Percentiles rank a stretch among this genome's conserved stretches.
Evolutionary conservation across 2,113 vertebrate species (phyloP).

Genomic region (Carassius auratus): DNA sequence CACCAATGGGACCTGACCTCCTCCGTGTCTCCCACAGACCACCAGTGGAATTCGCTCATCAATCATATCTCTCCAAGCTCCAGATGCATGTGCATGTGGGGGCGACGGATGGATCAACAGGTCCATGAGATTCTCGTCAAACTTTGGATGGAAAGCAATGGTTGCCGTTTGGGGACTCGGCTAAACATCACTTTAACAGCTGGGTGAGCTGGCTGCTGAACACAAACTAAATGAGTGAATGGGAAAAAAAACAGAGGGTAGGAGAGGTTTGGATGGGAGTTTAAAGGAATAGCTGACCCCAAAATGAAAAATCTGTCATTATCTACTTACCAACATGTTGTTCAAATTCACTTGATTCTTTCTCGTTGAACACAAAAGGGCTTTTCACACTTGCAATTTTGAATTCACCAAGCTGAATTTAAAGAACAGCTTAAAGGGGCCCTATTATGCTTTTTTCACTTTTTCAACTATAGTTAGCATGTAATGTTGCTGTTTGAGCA

Average conservation of each 20-base stretch:
- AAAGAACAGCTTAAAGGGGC: not conserved
- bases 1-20: conserved; percentile 40
- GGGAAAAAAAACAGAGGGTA: not conserved
- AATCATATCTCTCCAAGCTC: conserved; percentile 54
- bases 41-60: conserved; percentile 55
- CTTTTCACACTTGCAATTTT: conserved; percentile 4
- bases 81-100: conserved; percentile 55
- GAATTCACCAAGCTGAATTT: not conserved
- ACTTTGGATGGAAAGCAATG: conserved; percentile 37
- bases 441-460: not conserved
- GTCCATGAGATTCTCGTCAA: conserved; percentile 52
- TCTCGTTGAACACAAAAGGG: not conserved
- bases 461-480: not conserved
- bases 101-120: conserved; percentile 53
- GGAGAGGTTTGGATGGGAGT: too few species aligned
- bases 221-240: not conserved
- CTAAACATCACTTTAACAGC: conserved; percentile 53
- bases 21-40: conserved; percentile 49
- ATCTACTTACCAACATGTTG: not conserved
- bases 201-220: conserved; percentile 36
- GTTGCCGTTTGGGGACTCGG: conserved; percentile 7
- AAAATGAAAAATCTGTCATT: not conserved
- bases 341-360: conserved; percentile 8
- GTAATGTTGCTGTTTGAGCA: not conserved
- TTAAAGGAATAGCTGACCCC: too few species aligned